Conservation (phyloP, 2,797 vertebrate species). For the Schizopygopsis pylzovi region DNA sequence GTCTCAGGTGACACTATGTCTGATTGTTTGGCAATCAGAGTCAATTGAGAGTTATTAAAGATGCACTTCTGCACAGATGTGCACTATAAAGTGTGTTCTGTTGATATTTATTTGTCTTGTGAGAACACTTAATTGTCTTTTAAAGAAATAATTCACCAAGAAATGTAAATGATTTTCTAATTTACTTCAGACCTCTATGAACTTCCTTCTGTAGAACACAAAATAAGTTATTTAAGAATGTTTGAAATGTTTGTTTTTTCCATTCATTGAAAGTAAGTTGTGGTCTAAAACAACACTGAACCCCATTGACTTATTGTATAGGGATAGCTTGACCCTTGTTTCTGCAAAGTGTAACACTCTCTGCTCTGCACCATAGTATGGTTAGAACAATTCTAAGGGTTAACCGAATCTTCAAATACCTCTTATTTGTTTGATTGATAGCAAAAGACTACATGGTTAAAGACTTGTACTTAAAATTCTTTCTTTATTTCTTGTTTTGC, state of each 20-base stretch:
- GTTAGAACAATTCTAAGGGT: not conserved
- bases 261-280: not conserved
- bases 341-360: not conserved
- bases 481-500: constrained; percentile 1
- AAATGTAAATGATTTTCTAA: not conserved
- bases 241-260: not conserved
- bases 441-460: not conserved
- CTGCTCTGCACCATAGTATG: not conserved
- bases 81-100: not conserved
- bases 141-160: not conserved
- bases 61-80: constrained; percentile 3
- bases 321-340: not conserved
- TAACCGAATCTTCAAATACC: not conserved
- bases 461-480: not conserved
- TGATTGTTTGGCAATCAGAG: not conserved
- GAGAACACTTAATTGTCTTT: not conserved
- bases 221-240: not conserved
- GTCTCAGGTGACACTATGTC: not conserved
- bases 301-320: not conserved
- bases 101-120: not conserved
- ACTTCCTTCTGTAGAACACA: not conserved
- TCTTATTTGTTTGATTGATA: not conserved
- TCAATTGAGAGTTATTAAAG: not conserved
- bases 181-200: not conserved
- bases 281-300: not conserved